Evolutionary conservation across 2,888 invertebrate genomes (phyloP).

Genomic region (Mimumesa dahlbomi): DNA sequence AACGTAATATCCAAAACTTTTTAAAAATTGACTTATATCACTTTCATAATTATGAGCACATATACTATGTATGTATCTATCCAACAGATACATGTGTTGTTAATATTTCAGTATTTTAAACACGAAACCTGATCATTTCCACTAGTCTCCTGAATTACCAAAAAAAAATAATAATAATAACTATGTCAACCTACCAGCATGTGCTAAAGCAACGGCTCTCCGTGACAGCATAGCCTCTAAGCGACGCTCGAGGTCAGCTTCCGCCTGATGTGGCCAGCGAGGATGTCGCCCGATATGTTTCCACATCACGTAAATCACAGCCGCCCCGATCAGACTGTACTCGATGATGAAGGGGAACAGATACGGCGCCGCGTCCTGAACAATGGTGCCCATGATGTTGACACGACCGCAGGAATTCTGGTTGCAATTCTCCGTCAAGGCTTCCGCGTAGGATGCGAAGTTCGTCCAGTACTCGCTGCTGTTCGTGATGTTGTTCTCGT

Average conservation of each 20-base stretch:
- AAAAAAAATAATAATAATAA: too few relatives aligned
- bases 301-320: slow-evolving; percentile 98
- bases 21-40: too few relatives aligned
- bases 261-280: slow-evolving; percentile 86
- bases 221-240: slow-evolving; percentile 93
- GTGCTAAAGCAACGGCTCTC: slow-evolving; percentile 92
- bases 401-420: slow-evolving; percentile 88
- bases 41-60: too few relatives aligned
- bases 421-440: slow-evolving; percentile 70
- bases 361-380: slow-evolving; percentile 95
- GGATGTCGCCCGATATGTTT: slow-evolving; percentile 95
- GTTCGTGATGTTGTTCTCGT: slow-evolving; percentile 78
- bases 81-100: too few relatives aligned
- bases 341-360: slow-evolving; percentile 97
- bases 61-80: too few relatives aligned
- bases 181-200: slow-evolving; percentile 86
- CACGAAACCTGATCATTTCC: too few relatives aligned
- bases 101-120: too few relatives aligned
- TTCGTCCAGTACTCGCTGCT: slow-evolving; percentile 69
- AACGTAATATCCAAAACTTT: too few relatives aligned
- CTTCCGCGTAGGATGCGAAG: slow-evolving; percentile 74
- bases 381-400: slow-evolving; percentile 96
- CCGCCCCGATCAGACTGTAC: slow-evolving; percentile 96
- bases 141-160: too few relatives aligned
- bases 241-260: slow-evolving; percentile 93